Percentiles rank a stretch among this genome's conserved stretches.
Conservation (phyloP, 2,113 vertebrate genomes). For the Hippocampus barbouri region DNA sequence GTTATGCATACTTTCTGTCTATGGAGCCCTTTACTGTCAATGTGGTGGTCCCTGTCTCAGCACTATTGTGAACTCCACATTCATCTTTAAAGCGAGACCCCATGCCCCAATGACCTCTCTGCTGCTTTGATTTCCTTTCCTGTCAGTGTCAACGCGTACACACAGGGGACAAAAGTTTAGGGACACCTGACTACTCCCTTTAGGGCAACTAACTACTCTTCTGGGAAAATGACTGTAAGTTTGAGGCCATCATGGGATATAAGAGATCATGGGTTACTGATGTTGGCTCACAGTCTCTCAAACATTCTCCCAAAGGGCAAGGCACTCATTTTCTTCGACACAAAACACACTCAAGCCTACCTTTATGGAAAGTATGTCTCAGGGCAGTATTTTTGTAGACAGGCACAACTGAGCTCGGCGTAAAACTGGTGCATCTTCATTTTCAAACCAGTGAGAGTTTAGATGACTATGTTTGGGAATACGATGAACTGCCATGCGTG, state of each 20-base stretch:
- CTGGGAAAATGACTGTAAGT: neutral
- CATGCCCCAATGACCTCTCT: constrained; percentile 26
- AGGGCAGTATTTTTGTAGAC: too few species aligned
- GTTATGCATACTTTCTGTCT: constrained; percentile 39
- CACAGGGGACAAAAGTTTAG: constrained; percentile 27
- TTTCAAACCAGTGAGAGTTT: too few species aligned
- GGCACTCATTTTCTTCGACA: neutral
- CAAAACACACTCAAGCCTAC: neutral
- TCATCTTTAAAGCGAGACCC: constrained; percentile 32
- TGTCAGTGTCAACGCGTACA: constrained; percentile 43
- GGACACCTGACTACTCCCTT: neutral
- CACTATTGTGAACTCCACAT: constrained; percentile 50
- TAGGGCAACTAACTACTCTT: neutral
- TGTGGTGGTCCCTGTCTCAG: constrained; percentile 50
- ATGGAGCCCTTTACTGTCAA: constrained; percentile 18
- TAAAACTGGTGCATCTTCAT: too few species aligned
- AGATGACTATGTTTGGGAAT: too few species aligned
- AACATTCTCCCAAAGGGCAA: too few species aligned
- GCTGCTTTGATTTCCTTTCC: constrained; percentile 54
- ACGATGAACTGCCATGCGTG: too few species aligned
- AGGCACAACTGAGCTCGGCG: too few species aligned
- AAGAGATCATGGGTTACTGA: too few species aligned
- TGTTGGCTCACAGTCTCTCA: too few species aligned
- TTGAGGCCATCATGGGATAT: too few species aligned
- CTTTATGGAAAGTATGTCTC: neutral